Evolutionary conservation across 2,113 vertebrate genomes (phyloP), one percentile per base, ranked within the genome.

Genomic region (Orthonyx spaldingii): DNA sequence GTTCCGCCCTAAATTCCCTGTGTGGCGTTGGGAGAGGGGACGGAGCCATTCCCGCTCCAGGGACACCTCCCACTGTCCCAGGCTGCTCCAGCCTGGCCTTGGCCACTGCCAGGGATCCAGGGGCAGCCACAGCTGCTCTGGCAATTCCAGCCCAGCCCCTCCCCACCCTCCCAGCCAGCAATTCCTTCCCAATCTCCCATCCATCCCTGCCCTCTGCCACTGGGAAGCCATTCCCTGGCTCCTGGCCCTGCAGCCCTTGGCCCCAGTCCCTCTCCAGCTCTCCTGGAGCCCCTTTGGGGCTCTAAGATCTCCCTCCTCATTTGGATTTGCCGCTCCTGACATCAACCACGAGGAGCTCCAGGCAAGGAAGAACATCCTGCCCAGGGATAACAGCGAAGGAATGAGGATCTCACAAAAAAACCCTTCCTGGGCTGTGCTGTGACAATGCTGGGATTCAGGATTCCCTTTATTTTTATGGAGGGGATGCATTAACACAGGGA

Each of bases 381-480:
- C 13, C 21, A 21, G 33, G 24, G 33, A 13, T 39, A 11, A 5
- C 21, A 60, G 42, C 42, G 27, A 52, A 68, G 55, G 64, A 32
- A 35, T 1, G 33, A 63, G 59, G 33, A 17, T 42, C 20, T 44
- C 32, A 23, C 57, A 35, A 26, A 11, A 8, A 37, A 37, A 26
- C 26, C n/a, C 57, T n/a, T n/a, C n/a, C n/a, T n/a, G n/a, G n/a
- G n/a, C n/a, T n/a, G n/a, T n/a, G n/a, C 7, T 26, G 41, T 35
- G 16, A 13, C 55, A n/a, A 47, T 18, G 6, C 27, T 3, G 1
- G 30, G 50, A 4, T 35, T 79, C 1, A 0, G 7, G 42, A 24
- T 50, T 53, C 27, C 61, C 16, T 47, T 69, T n/a, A 18, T n/a
- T 16, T 60, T 80, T 44, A 19, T 1, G 5, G 10, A 23, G 46